Evolutionary conservation across 2,888 invertebrate genomes (phyloP).

Genomic region (Agriopis leucophaearia): DNA sequence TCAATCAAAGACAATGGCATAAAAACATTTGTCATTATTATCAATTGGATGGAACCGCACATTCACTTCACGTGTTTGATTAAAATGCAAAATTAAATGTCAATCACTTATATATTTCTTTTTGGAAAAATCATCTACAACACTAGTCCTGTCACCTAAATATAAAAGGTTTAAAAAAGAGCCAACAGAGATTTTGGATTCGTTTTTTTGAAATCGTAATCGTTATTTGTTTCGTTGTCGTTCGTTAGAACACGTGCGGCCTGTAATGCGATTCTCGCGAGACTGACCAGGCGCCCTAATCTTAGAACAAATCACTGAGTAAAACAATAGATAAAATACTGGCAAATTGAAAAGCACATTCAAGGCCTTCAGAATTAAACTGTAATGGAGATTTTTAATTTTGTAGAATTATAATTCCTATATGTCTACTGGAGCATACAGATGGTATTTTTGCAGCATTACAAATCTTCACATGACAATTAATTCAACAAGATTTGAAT

Average conservation of each 20-base stretch:
- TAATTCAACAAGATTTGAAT: too few relatives aligned
- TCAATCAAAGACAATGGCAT: constrained; percentile 38
- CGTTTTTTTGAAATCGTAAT: constrained; percentile 49
- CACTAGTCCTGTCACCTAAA: constrained; percentile 35
- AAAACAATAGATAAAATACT: too few relatives aligned
- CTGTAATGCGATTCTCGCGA: constrained; percentile 39
- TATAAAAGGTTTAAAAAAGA: constrained; percentile 11
- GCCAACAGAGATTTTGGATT: constrained; percentile 28
- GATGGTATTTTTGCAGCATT: too few relatives aligned
- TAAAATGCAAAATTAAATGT: constrained; percentile 33
- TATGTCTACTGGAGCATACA: too few relatives aligned
- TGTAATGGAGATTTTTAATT: too few relatives aligned
- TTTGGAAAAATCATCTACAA: constrained; percentile 15
- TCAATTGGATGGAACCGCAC: constrained; percentile 28
- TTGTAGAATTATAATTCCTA: too few relatives aligned
- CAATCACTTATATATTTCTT: constrained; percentile 19
- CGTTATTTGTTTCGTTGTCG: constrained; percentile 48
- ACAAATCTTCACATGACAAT: too few relatives aligned
- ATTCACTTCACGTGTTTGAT: constrained; percentile 43
- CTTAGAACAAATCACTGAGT: too few relatives aligned
- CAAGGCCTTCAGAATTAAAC: too few relatives aligned
- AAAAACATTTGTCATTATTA: constrained; percentile 41
- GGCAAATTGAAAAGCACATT: too few relatives aligned
- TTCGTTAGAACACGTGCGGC: constrained; percentile 51
- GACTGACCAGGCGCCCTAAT: too few relatives aligned